Conservation (phyloP, 2,797 vertebrate genomes). For the Spea hammondii region DNA sequence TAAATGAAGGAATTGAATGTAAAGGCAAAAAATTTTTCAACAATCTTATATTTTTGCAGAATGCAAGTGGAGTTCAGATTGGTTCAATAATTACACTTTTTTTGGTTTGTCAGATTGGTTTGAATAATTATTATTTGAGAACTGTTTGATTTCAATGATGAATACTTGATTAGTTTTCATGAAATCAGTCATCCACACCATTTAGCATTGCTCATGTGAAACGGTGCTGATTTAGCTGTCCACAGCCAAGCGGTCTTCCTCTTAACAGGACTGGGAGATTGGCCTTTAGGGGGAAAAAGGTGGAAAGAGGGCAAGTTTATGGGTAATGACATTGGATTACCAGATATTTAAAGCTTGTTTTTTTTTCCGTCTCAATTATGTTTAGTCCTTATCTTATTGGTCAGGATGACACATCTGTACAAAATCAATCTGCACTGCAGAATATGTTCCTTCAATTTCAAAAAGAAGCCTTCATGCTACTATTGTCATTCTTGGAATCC, state of each 20-base stretch:
- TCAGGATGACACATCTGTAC: conserved; percentile 66
- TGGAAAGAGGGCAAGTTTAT: conserved; percentile 92
- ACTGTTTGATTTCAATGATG: conserved; percentile 99
- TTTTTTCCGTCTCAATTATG: conserved; percentile 86
- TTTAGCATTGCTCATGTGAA: conserved; percentile 79
- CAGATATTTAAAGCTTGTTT: conserved; percentile 90
- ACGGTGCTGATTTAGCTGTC: conserved; percentile 94
- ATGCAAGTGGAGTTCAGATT: conserved; percentile 75
- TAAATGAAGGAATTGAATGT: conserved; percentile 75
- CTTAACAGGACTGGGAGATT: conserved; percentile 70
- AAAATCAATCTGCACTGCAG: conserved; percentile 76
- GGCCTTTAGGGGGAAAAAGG: conserved; percentile 81
- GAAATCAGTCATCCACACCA: conserved; percentile 92
- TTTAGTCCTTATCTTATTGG: conserved; percentile 70
- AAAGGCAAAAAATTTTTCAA: conserved; percentile 71
- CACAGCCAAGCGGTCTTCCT: conserved; percentile 74
- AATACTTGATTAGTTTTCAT: conserved; percentile 99
- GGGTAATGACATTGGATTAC: conserved; percentile 94
- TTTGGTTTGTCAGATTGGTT: conserved; percentile 84
- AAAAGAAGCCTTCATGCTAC: conserved; percentile 69
- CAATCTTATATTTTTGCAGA: conserved; percentile 69
- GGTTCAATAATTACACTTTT: conserved; percentile 80
- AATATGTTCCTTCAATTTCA: conserved; percentile 68
- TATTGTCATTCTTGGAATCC: conserved; percentile 75
- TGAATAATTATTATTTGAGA: conserved; percentile 90